These are phyloP conservation scores for Anniella stebbinsi DNA, from an alignment of 2,797 vertebrate genomes.

Conservation along the genomic window DNA sequence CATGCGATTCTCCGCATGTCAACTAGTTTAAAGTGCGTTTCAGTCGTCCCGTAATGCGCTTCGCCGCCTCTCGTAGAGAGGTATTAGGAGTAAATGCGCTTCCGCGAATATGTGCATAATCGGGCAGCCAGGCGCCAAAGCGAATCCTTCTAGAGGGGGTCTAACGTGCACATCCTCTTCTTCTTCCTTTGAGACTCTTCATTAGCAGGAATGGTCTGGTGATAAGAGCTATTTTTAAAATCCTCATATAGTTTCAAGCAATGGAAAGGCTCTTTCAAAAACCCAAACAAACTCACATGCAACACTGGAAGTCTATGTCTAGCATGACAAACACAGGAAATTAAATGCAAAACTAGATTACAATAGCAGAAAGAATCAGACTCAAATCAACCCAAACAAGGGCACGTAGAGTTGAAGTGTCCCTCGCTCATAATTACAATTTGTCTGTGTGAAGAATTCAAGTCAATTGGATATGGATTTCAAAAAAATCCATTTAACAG, in stretches of 20 bases:
- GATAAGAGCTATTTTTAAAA: conserved; percentile 74
- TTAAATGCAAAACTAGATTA: conserved; percentile 76
- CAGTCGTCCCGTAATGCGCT: no score
- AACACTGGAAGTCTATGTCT: conserved; percentile 67
- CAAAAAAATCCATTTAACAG: background rate
- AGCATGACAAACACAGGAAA: conserved; percentile 77
- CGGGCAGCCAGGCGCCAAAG: no score
- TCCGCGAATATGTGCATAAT: no score
- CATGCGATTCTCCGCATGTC: no score
- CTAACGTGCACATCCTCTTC: background rate
- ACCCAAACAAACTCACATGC: conserved; percentile 74
- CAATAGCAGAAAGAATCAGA: conserved; percentile 69
- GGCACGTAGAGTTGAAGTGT: conserved; percentile 51
- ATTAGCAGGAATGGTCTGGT: conserved; percentile 29
- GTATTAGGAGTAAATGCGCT: no score
- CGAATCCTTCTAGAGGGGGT: no score
- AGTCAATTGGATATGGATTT: background rate
- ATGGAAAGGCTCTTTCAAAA: conserved; percentile 71
- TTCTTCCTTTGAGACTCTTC: background rate
- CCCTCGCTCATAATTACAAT: conserved; percentile 17
- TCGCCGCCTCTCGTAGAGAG: no score
- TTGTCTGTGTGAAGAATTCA: conserved; percentile 39
- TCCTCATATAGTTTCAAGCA: conserved; percentile 72
- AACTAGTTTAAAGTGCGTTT: no score
- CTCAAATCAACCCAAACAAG: conserved; percentile 65